Conservation (phyloP, 1,140 invertebrate genomes). For the Thaumetopoea pityocampa region DNA sequence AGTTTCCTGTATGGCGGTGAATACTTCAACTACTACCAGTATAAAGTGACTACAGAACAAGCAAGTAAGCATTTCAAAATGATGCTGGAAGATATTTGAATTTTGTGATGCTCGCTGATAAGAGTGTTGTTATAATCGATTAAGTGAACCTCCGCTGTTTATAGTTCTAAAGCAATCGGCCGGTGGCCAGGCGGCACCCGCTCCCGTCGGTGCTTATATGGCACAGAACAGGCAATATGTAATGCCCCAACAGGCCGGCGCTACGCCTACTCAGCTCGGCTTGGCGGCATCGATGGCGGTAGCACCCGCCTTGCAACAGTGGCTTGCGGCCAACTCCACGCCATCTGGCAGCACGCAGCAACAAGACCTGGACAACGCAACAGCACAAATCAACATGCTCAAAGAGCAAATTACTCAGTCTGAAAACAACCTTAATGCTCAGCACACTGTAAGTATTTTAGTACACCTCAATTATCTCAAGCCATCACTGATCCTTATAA, state of each 20-base stretch:
- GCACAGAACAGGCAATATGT: conserved; percentile 75
- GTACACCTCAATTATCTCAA: too few relatives aligned
- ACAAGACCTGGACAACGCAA: conserved; percentile 74
- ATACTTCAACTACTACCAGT: conserved; percentile 97
- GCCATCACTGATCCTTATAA: too few relatives aligned
- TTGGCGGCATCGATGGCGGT: conserved; percentile 54
- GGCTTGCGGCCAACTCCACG: conserved; percentile 62
- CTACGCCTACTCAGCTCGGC: conserved; percentile 56
- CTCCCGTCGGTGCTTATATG: conserved; percentile 71
- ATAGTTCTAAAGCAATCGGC: conserved; percentile 76
- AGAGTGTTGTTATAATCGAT: conserved; percentile 59
- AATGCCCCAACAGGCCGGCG: conserved; percentile 72
- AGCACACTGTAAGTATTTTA: conserved; percentile 84
- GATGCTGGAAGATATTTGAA: conserved; percentile 54
- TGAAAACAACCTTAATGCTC: conserved; percentile 94
- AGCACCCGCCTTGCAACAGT: conserved; percentile 65
- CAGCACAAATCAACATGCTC: conserved; percentile 86
- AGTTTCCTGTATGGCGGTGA: conserved; percentile 97
- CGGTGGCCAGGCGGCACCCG: conserved; percentile 65
- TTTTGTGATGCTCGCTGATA: conserved; percentile 58
- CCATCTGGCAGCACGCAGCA: conserved; percentile 36
- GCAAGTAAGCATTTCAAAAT: conserved; percentile 81
- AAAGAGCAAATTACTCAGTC: conserved; percentile 96
- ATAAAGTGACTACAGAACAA: conserved; percentile 94
- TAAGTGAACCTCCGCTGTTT: conserved; percentile 74